Base-by-base conservation (phyloP, 2,113 vertebrate species). In the Sylvilagus bachmani region DNA sequence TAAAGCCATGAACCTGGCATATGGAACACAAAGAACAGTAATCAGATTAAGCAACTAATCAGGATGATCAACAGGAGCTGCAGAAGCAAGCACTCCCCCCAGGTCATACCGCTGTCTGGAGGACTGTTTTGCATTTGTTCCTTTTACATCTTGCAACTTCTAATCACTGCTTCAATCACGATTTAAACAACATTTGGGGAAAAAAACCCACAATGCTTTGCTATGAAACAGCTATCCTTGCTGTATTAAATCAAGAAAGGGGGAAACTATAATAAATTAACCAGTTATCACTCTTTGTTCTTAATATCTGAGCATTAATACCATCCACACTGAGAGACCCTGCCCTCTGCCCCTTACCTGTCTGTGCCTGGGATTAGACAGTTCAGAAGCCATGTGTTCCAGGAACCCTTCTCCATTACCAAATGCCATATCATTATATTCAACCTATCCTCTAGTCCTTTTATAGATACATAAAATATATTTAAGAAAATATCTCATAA, bases 1-100 rank as follows among this genome's bases (percentile, higher is more conserved):
- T 97, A 97, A 96, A 98, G 96, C 95, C 97, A 96, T 75, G 92
- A 95, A 96, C 96, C 86, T 97, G 97, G 97, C 98, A 98, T 98
- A 98, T 94, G 98, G 98, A 98, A 96, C 79, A 95, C 92, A 97
- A 97, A 98, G 96, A 96, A 93, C 80, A 97, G 22, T 98, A 98
- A 98, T 98, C 98, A 97, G 98, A 98, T 99, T 98, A 98, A 97
- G 90, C 97, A 91, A 97, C 97, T 98, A 98, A 98, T 98, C 97
- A 89, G 98, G 98, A 97, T 97, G 95, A 98, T 95, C 93, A 81
- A 67, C 85, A 83, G 33, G 97, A 92, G 96, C 89, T 62, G 79
- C 53, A 75, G 86, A 88, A 95, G 93, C 96, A 8, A 95, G 84
- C 92, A 44, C 86, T 92, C 95, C 86, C 97, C 95, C 93, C 81